Base-by-base conservation (phyloP, 2,888 invertebrate genomes). In the Dynastes tityus region DNA sequence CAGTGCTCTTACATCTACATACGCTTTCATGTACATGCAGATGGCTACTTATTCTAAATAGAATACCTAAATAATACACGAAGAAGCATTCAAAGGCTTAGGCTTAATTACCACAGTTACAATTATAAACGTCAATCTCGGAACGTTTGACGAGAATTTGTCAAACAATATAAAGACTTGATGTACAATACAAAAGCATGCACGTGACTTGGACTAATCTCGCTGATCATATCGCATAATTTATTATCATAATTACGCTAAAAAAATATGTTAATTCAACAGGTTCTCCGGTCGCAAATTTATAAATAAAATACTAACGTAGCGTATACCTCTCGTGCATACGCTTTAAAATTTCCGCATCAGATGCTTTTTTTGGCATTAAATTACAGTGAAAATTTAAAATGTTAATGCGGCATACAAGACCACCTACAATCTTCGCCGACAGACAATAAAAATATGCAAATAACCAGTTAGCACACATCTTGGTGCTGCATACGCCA, bases 331-430 rank as follows among this genome's bases (percentile, higher is more conserved):
- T 13, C 13, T n/a, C 67, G 16, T 61, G 45, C 67, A 67, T 67
- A 40, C 45, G 45, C 22, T 67, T 67, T 22, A 45, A 67, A 67
- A 40, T 67, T 67, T 67, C 67, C 67, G 67, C 67, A 67, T 67
- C 67, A 67, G 37, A 40, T 67, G 37, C 16, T 64, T 67, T 67
- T 67, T 67, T 67, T 40, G 45, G 40, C 45, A 67, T 67, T 40
- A 67, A 67, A 67, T 67, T 67, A 67, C 40, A 8, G 40, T 4
- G 8, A 67, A 53, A 67, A 67, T 67, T 67, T 67, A 67, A 67
- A 67, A 67, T 67, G 40, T 67, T 67, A 67, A 67, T 67, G 4
- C 45, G 67, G 37, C 37, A 67, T 67, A 16, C 16, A 65, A 40
- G 67, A 67, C 67, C 67, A 67, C 67, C 67, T 45, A 67, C 67